A percentile compares a stretch with the other conserved stretches of the same genome.
These are phyloP conservation scores for Agapornis roseicollis DNA, from an alignment of 2,113 vertebrate species.

Conservation along the genomic window DNA sequence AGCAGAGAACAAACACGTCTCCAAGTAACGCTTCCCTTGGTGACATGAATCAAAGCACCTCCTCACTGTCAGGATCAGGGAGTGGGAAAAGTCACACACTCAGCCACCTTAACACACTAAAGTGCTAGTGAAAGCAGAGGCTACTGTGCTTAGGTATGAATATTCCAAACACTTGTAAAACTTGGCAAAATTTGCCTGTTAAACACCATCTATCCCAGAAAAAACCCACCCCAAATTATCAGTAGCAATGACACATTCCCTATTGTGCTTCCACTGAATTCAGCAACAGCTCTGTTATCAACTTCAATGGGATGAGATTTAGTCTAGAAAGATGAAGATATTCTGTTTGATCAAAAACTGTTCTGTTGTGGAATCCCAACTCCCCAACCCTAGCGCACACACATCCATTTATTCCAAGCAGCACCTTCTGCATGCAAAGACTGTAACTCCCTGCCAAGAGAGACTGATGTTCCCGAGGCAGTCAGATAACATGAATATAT, in stretches of 20 bases:
- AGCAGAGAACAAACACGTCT: not conserved
- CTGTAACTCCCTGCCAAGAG: not conserved
- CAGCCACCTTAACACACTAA: no score
- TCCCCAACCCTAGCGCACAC: not conserved
- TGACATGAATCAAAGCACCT: not conserved
- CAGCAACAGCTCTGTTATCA: not conserved
- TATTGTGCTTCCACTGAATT: not conserved
- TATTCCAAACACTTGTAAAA: not conserved
- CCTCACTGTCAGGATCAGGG: not conserved
- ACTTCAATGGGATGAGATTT: not conserved
- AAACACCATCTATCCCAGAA: not conserved
- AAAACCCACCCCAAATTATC: not conserved
- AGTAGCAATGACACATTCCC: no score
- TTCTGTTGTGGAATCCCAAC: no score
- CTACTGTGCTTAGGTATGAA: fast-evolving
- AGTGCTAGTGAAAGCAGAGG: not conserved
- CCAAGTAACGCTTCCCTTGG: not conserved
- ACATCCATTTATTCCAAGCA: not conserved
- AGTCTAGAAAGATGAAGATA: not conserved
- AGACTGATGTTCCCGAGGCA: not conserved
- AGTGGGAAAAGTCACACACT: not conserved
- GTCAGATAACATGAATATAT: no score
- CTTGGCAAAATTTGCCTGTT: not conserved
- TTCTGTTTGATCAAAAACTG: not conserved
- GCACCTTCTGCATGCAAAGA: not conserved